These are phyloP conservation scores for Drosophila navojoa DNA, from an alignment of 1,140 invertebrate genomes.

Conservation along the genomic window DNA sequence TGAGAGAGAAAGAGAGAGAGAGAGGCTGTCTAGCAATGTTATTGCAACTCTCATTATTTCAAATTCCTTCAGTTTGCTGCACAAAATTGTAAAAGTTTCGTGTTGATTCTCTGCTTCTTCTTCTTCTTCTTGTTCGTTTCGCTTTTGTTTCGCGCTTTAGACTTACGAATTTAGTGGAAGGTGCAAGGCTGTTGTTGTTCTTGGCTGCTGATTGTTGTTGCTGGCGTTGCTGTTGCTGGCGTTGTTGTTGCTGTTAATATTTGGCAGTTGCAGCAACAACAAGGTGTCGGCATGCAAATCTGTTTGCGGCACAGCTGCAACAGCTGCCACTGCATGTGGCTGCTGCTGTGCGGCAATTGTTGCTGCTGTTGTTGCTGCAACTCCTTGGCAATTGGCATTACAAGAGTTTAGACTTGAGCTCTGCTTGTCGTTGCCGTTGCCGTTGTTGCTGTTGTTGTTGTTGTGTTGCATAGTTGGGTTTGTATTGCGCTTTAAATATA, in stretches of 20 bases:
- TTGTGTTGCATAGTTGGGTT: conserved; percentile 13
- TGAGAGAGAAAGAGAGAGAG: too few relatives aligned
- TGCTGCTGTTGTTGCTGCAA: conserved; percentile 2
- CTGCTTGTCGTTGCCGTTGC: conserved; percentile 2
- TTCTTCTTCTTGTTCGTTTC: not conserved
- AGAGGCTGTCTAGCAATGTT: too few relatives aligned
- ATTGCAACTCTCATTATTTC: too few relatives aligned
- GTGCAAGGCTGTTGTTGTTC: conserved; percentile 12
- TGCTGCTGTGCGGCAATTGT: conserved; percentile 5
- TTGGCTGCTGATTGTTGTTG: not conserved
- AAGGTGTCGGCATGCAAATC: not conserved
- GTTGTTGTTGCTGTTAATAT: not conserved
- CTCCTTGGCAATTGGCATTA: conserved; percentile 11
- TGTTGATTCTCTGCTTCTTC: not conserved
- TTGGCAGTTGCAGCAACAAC: conserved; percentile 11
- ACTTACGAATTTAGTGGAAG: conserved; percentile 39
- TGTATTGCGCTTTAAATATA: not conserved
- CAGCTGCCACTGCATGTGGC: not conserved
- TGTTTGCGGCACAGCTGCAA: not conserved
- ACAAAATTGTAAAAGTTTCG: conserved; percentile 17
- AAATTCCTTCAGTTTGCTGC: conserved; percentile 3
- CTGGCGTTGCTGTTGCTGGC: not conserved
- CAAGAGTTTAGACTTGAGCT: conserved; percentile 7
- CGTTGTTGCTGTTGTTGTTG: conserved; percentile 3
- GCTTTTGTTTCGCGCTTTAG: not conserved